Conservation (phyloP, 2,797 vertebrate species). For the Acropternis orthonyx region DNA sequence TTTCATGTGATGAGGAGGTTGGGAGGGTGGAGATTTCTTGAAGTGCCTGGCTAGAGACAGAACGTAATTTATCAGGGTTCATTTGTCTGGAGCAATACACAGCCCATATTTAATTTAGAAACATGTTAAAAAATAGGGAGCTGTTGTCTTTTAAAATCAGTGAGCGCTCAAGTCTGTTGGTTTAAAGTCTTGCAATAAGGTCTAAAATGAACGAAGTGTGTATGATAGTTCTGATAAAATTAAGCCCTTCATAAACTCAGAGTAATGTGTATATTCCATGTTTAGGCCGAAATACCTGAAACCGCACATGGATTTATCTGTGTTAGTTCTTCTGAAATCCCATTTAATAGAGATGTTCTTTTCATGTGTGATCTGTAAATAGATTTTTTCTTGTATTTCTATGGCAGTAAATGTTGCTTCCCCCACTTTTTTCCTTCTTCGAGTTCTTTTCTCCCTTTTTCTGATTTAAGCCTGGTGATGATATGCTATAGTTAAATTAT, state of each 20-base stretch:
- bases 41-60: neutral
- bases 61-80: neutral
- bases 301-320: neutral
- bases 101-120: neutral
- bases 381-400: neutral
- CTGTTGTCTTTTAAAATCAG: neutral
- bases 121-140: neutral
- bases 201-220: neutral
- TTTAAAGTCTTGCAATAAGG: neutral
- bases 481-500: neutral
- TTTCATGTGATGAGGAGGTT: neutral
- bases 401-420: neutral
- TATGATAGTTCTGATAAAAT: neutral
- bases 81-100: conserved; percentile 8
- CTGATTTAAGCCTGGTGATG: neutral
- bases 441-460: neutral
- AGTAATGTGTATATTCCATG: neutral
- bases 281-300: neutral
- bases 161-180: neutral
- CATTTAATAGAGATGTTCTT: neutral
- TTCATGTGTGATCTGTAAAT: neutral
- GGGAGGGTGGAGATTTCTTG: neutral
- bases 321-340: neutral
- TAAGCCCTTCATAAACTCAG: neutral
- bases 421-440: neutral